Conservation (phyloP, 1,140 invertebrate species). For the Drosophila bocki region DNA sequence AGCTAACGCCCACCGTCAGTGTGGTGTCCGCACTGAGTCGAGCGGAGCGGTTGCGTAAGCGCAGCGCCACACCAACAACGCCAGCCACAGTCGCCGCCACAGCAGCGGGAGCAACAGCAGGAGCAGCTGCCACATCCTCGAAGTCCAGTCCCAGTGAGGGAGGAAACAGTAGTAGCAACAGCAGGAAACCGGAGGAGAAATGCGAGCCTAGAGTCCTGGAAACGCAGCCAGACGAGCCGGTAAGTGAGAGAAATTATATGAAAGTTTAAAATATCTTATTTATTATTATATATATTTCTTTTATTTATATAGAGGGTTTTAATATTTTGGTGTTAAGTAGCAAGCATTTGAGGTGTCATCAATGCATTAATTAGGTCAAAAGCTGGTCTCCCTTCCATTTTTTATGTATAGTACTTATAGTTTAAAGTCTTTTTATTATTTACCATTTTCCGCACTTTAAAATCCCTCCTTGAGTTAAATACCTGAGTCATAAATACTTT, state of each 20-base stretch:
- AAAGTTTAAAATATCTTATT: not conserved
- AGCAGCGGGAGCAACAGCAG: slow-evolving; percentile 11
- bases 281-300: not conserved
- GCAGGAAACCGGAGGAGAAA: slow-evolving; percentile 53
- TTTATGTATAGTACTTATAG: not conserved
- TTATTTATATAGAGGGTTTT: too few relatives aligned
- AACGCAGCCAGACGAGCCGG: slow-evolving; percentile 77
- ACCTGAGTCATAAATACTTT: too few relatives aligned
- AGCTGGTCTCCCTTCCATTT: not conserved
- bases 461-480: not conserved
- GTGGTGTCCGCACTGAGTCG: slow-evolving; percentile 62
- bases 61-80: slow-evolving; percentile 61
- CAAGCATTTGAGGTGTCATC: not conserved
- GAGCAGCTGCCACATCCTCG: not conserved
- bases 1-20: slow-evolving; percentile 59
- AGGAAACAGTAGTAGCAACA: not conserved
- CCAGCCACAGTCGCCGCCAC: slow-evolving; percentile 28
- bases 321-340: too few relatives aligned
- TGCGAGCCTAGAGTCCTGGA: slow-evolving; percentile 82
- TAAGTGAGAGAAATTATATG: slow-evolving; percentile 37
- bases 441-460: not conserved
- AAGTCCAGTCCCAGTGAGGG: not conserved
- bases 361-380: not conserved
- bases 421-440: not conserved
- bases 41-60: slow-evolving; percentile 64